These are phyloP conservation scores for Leptothorax acervorum DNA, from an alignment of 2,888 invertebrate species.

Conservation along the genomic window DNA sequence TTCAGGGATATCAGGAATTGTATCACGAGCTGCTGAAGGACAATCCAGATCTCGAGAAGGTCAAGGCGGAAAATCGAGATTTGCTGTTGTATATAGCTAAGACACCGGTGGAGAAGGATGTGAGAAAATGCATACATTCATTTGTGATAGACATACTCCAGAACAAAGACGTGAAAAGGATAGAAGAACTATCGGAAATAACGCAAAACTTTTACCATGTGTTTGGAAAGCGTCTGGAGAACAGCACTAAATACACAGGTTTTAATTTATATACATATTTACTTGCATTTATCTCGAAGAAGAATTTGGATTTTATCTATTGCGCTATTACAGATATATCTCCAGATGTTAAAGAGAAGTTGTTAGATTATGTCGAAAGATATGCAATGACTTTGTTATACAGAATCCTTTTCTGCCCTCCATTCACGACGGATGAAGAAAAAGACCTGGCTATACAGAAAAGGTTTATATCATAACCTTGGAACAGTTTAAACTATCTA, in stretches of 20 bases:
- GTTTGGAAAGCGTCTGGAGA: slow-evolving; percentile 91
- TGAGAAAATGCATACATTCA: slow-evolving; percentile 90
- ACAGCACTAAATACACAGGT: slow-evolving; percentile 88
- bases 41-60: slow-evolving; percentile 86
- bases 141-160: slow-evolving; percentile 89
- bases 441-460: slow-evolving; percentile 97
- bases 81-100: slow-evolving; percentile 78
- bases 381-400: slow-evolving; percentile 97
- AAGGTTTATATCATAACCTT: slow-evolving; percentile 83
- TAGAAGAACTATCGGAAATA: slow-evolving; percentile 95
- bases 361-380: slow-evolving; percentile 97
- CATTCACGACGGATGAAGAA: slow-evolving; percentile 96
- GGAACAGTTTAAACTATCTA: background rate
- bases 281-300: background rate
- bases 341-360: slow-evolving; percentile 91
- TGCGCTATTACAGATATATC: slow-evolving; percentile 86
- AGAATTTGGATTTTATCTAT: slow-evolving; percentile 49
- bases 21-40: slow-evolving; percentile 84
- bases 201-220: slow-evolving; percentile 96
- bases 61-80: slow-evolving; percentile 85
- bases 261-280: slow-evolving; percentile 54
- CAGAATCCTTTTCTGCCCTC: slow-evolving; percentile 94
- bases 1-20: slow-evolving; percentile 84
- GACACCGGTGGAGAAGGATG: slow-evolving; percentile 87
- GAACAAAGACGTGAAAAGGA: slow-evolving; percentile 88